These are phyloP conservation scores for Cryptoblepharus egeriae DNA, from an alignment of 2,797 vertebrate genomes.

Conservation along the genomic window DNA sequence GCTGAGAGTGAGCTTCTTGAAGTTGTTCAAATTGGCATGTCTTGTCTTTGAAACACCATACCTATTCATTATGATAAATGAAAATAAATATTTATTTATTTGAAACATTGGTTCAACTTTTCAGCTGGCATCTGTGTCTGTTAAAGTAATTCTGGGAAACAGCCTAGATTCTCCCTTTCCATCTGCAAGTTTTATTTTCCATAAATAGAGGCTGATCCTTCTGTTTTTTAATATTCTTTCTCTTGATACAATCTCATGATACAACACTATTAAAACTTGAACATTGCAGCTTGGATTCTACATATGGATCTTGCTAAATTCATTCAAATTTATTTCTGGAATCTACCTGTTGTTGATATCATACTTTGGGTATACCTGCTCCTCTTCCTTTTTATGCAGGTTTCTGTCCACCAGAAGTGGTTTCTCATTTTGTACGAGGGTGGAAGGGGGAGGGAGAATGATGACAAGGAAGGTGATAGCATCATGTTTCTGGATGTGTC, in stretches of 20 bases:
- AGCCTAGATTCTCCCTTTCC: not conserved
- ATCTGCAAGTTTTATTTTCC: not conserved
- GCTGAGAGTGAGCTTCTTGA: not conserved
- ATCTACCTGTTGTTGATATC: conserved; percentile 9
- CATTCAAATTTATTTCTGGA: conserved; percentile 4
- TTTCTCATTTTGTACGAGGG: not conserved
- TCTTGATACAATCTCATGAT: not conserved
- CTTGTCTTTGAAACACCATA: not conserved
- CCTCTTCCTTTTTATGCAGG: not conserved
- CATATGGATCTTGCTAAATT: conserved; percentile 1
- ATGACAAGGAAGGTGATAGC: not conserved
- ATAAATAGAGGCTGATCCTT: not conserved
- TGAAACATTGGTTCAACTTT: not conserved
- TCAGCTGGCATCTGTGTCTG: not conserved
- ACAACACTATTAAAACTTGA: not conserved
- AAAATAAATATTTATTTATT: not conserved
- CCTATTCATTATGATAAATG: not conserved
- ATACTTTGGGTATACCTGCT: not conserved
- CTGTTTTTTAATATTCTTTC: not conserved
- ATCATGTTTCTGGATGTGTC: not conserved
- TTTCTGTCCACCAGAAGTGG: not conserved
- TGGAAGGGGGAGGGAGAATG: too few relatives aligned
- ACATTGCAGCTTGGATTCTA: not conserved
- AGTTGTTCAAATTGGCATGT: not conserved
- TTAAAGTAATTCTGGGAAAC: not conserved